Conservation (phyloP, 1,140 invertebrate genomes). For the Zophobas morio region DNA sequence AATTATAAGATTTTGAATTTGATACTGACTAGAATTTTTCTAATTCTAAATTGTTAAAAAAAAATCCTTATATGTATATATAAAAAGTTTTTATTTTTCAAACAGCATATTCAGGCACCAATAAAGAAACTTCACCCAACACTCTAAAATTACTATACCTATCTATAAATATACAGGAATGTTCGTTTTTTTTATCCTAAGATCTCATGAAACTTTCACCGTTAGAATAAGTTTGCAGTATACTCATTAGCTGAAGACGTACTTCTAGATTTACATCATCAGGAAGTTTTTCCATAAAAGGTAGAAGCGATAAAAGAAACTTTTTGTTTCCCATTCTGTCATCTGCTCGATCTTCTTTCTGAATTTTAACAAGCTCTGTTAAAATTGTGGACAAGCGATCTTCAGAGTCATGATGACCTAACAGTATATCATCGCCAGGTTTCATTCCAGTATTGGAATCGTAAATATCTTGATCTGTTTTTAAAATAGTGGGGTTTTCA, state of each 20-base stretch:
- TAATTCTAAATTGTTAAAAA: no score
- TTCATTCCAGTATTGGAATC: background rate
- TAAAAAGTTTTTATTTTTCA: no score
- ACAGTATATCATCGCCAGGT: slow-evolving; percentile 12
- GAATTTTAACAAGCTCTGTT: slow-evolving; percentile 50
- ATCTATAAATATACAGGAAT: background rate
- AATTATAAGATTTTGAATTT: no score
- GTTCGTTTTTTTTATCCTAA: slow-evolving; percentile 9
- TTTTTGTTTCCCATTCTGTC: slow-evolving; percentile 60
- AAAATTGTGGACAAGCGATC: slow-evolving; percentile 50
- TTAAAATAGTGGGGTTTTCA: slow-evolving; percentile 3
- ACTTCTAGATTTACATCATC: slow-evolving; percentile 62
- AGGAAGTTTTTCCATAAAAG: slow-evolving; percentile 59
- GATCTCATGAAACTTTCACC: slow-evolving; percentile 48
- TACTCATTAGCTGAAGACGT: slow-evolving; percentile 59
- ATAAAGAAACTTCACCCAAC: no score
- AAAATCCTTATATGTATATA: no score
- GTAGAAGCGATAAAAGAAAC: slow-evolving; percentile 58
- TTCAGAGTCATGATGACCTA: background rate
- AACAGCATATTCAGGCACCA: no score
- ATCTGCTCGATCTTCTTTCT: slow-evolving; percentile 56
- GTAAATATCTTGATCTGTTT: background rate
- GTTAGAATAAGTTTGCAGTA: slow-evolving; percentile 56
- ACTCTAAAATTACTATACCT: no score
- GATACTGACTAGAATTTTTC: no score